Evolutionary conservation across 1,140 invertebrate genomes (phyloP).

Genomic region (Belonocnema kinseyi): DNA sequence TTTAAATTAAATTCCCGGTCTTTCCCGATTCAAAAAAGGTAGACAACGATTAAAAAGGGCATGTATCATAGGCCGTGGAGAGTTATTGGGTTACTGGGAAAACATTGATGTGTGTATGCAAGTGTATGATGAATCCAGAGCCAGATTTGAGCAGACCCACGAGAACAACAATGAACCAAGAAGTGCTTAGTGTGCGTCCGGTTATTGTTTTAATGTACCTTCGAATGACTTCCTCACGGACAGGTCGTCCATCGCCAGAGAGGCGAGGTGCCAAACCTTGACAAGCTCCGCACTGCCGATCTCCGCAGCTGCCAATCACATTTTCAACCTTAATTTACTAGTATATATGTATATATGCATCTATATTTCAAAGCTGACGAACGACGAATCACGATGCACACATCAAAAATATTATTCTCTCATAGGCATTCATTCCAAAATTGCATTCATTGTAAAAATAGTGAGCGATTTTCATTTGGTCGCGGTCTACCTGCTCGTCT

Average conservation of each 20-base stretch:
- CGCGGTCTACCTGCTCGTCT: no score
- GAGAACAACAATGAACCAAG: constrained; percentile 36
- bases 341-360: constrained; percentile 35
- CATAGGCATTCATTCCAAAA: no score
- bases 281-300: constrained; percentile 72
- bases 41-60: no score
- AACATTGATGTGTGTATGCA: constrained; percentile 1
- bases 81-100: neutral
- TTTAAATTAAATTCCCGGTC: no score
- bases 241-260: constrained; percentile 71
- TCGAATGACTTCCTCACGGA: constrained; percentile 71
- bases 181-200: constrained; percentile 48
- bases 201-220: constrained; percentile 66
- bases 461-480: no score
- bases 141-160: constrained; percentile 32
- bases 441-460: no score
- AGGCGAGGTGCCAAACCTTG: constrained; percentile 72
- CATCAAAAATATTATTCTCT: no score
- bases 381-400: no score
- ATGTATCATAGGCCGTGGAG: no score
- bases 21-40: no score
- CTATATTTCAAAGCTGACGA: no score
- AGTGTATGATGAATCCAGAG: neutral
- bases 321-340: constrained; percentile 68
- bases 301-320: constrained; percentile 73